phyloP scores from a whole-genome alignment of 2,888 invertebrate species.

The Augochlorella aurata region DNA sequence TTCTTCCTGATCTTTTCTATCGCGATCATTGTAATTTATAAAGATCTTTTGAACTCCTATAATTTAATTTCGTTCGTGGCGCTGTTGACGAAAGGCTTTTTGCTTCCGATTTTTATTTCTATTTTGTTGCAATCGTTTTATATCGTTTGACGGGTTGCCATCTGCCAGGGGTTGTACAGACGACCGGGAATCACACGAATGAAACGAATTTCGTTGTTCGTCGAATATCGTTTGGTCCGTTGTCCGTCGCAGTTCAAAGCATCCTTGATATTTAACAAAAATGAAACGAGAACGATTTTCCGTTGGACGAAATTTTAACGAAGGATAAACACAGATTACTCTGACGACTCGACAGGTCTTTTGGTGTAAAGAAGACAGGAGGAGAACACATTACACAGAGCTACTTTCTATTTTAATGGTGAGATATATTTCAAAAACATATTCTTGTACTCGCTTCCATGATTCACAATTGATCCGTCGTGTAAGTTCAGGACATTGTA shows the following conservation, averaged over 20 bases:
- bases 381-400: conserved; percentile 34
- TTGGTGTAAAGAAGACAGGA: not conserved
- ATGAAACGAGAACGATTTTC: conserved; percentile 1
- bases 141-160: not conserved
- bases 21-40: too few species aligned
- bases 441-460: conserved; percentile 62
- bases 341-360: conserved; percentile 1
- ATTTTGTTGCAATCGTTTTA: not conserved
- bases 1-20: too few species aligned
- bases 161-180: not conserved
- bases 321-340: conserved; percentile 23
- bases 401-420: conserved; percentile 59
- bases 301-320: conserved; percentile 15
- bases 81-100: too few species aligned
- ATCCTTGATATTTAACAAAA: conserved; percentile 5
- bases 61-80: too few species aligned
- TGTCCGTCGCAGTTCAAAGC: conserved; percentile 19
- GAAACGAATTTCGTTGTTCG: conserved; percentile 10
- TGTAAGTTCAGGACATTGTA: conserved; percentile 45
- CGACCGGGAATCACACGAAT: conserved; percentile 13
- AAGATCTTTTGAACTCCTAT: too few species aligned
- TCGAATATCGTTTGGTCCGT: conserved; percentile 24
- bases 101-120: too few species aligned
- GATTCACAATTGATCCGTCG: conserved; percentile 53
- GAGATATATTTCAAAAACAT: conserved; percentile 55